Percentiles rank a stretch among this genome's conserved stretches.
These are phyloP conservation scores for Hippocampus comes DNA, from an alignment of 2,113 vertebrate species.

Conservation along the genomic window DNA sequence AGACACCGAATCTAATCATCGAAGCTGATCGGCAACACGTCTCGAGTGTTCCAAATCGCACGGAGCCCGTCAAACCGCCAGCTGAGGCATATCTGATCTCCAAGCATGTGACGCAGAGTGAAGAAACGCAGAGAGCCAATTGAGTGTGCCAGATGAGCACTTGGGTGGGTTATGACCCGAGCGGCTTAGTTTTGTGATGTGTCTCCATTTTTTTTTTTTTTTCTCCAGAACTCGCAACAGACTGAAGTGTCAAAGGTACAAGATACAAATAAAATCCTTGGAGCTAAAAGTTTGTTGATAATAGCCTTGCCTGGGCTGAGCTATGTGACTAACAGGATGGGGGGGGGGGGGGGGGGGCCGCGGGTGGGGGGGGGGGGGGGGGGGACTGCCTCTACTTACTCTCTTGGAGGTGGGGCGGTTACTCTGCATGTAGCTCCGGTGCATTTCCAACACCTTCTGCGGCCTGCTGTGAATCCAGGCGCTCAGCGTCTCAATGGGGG, in stretches of 20 bases:
- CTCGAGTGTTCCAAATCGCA: constrained; percentile 55
- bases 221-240: neutral
- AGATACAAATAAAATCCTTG: neutral
- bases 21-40: constrained; percentile 55
- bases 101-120: constrained; percentile 23
- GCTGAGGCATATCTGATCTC: constrained; percentile 45
- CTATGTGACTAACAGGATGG: neutral
- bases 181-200: constrained; percentile 8
- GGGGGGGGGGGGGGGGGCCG: too few species aligned
- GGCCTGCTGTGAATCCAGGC: constrained; percentile 94
- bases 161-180: constrained; percentile 21
- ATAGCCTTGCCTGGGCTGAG: neutral
- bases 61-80: constrained; percentile 58
- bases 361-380: too few species aligned
- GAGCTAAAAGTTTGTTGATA: neutral
- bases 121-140: constrained; percentile 22
- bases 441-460: constrained; percentile 87
- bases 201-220: neutral
- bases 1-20: constrained; percentile 57
- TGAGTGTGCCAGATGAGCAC: constrained; percentile 11
- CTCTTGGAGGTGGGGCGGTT: constrained; percentile 84
- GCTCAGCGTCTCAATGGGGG: constrained; percentile 95
- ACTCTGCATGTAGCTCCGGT: constrained; percentile 88
- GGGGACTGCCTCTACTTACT: constrained; percentile 57
- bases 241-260: constrained; percentile 1